Base-by-base conservation (phyloP, 2,797 vertebrate genomes). In the Paguma larvata region DNA sequence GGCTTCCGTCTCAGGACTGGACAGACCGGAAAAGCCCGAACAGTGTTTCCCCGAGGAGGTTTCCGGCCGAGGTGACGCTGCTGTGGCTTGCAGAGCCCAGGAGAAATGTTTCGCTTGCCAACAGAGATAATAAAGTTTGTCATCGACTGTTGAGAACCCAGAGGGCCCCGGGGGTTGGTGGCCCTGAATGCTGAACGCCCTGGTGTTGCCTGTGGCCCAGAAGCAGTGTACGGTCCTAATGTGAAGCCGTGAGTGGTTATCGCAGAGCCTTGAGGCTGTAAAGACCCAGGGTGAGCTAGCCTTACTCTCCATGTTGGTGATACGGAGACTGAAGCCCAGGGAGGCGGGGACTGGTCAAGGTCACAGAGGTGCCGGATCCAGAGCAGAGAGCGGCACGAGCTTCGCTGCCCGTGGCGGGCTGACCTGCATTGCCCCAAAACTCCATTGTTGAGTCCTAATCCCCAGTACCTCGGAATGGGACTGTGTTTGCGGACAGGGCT, bases 361-460 rank as follows among this genome's bases (percentile, higher is more conserved):
- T 77, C 59, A 0, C 0, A 0, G 46, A 9, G 38, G 8, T 3
- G 4, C 25, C 23, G 34, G 21, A 21, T 0, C 2, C 27, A 30
- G 34, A 27, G n/a, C 38, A 0, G 4, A 38, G 44, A 30, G 62
- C 0, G 0, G 18, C 56, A 1, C 0, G 23, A 6, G 5, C 14
- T n/a, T 38, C 38, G 0, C 8, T 0, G 9, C 78, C 78, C 16
- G 2, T 25, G 1, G 1, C 0, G 23, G 75, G 41, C 83, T 25
- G 15, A 75, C 27, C 3, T 19, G 27, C 2, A 8, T 8, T 10
- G 16, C 21, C 16, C 2, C 18, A 6, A 11, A 3, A 48, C 19
- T 38, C 68, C 1, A 0, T 7, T 2, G 32, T 15, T 3, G n/a
- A 56, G 14, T 41, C 23, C 14, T 63, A n/a, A 59, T 5, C 13